Evolutionary conservation across 1,140 invertebrate genomes (phyloP), one percentile per base, ranked within the genome.

Genomic region (Drosophila kurseongensis): DNA sequence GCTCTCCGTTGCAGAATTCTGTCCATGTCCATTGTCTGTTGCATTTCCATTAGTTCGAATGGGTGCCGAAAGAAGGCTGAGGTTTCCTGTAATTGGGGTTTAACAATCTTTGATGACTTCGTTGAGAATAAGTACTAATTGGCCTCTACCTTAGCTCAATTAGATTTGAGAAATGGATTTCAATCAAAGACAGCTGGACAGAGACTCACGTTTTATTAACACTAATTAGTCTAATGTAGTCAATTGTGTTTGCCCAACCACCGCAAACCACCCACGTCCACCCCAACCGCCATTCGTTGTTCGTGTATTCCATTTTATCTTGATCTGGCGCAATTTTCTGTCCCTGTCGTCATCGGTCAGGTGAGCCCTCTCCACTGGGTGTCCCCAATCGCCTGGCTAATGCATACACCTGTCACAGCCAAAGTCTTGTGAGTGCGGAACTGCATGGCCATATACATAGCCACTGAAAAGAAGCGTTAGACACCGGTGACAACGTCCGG

Each of bases 201-300:
- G 7, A 32, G 27, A 18, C 23, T n/a, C 54, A 42, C 62, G 63
- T 78, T 78, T 81, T 52, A 86, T 78, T 68, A 82, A 63, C 51
- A 47, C 72, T 72, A 78, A 85, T 85, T 85, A 75, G 69, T 61
- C 67, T 50, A 57, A 51, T 69, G 44, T 58, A 75, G 79, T 80
- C 81, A 69, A 54, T 69, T 58, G 58, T 52, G 35, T 58, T 57
- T 51, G 58, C 14, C 12, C 23, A 10, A 16, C n/a, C 45, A 44
- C 7, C 16, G 0, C 18, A 8, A 29, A 29, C 38, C 23, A 32
- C 18, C 13, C 41, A 29, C 12, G 9, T 13, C 23, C 23, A 8
- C 6, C 29, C 29, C 29, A 8, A 0, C 6, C 10, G 7, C 9
- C 27, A 18, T 8, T 63, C 38, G 55, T 42, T 52, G 47, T 55